Conservation (phyloP, 2,888 invertebrate genomes). For the Eilema depressum region DNA sequence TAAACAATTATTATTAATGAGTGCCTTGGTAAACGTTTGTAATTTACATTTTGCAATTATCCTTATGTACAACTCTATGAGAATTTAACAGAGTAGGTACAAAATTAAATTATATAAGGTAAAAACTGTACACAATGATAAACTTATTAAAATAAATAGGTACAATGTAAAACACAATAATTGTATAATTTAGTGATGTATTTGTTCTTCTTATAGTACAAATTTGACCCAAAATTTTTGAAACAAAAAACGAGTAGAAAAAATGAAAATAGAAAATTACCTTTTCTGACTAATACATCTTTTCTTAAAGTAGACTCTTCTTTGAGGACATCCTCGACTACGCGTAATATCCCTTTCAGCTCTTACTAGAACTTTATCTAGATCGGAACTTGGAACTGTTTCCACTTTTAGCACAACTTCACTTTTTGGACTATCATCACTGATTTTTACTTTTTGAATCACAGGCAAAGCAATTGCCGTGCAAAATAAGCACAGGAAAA, state of each 20-base stretch:
- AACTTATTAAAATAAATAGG: background rate
- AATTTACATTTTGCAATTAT: background rate
- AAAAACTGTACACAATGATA: too few species aligned
- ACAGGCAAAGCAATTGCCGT: conserved; percentile 14
- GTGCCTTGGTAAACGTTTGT: background rate
- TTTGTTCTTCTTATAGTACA: too few species aligned
- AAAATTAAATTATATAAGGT: too few species aligned
- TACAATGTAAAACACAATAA: too few species aligned
- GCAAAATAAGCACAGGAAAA: conserved; percentile 21
- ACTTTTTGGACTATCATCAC: conserved; percentile 3
- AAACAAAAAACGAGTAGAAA: too few species aligned
- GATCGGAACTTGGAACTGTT: background rate
- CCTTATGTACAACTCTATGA: background rate
- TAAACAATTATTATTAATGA: background rate
- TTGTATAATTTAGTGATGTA: too few species aligned
- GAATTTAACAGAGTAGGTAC: too few species aligned
- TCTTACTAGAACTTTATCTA: conserved; percentile 11
- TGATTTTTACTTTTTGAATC: background rate
- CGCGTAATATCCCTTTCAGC: conserved; percentile 8
- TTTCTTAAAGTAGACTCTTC: conserved; percentile 1
- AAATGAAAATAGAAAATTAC: background rate
- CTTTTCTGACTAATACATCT: background rate
- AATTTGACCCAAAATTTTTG: too few species aligned
- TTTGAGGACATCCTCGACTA: conserved; percentile 1
- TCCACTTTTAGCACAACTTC: background rate